Evolutionary conservation across 2,113 vertebrate genomes (phyloP).

Genomic region (Narcine bancroftii): DNA sequence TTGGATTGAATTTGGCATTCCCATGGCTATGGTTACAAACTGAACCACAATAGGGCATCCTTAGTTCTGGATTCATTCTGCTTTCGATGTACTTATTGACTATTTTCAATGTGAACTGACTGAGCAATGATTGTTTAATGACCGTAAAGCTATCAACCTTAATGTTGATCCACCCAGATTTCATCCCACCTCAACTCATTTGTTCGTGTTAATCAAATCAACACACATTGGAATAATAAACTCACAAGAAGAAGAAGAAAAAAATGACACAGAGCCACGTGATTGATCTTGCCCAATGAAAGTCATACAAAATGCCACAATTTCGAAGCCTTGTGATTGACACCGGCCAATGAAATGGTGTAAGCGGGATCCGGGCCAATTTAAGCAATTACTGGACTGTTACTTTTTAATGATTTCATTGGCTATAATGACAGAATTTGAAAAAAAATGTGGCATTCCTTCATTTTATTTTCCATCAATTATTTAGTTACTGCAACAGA

Average conservation of each 20-base stretch:
- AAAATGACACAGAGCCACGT: not conserved
- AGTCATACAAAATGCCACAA: not conserved
- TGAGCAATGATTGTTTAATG: not conserved
- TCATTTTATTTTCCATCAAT: not conserved
- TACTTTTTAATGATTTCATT: not conserved
- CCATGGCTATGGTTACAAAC: no score
- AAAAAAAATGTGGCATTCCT: not conserved
- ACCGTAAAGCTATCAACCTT: not conserved
- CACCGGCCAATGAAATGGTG: slow-evolving; percentile 1
- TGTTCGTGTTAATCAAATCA: not conserved
- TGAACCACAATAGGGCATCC: no score
- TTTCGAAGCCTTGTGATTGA: not conserved
- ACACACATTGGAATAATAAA: not conserved
- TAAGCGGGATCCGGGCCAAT: not conserved
- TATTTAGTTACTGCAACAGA: not conserved
- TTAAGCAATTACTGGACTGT: not conserved
- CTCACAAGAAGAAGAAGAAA: not conserved
- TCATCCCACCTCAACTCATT: not conserved
- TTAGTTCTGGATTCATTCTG: not conserved
- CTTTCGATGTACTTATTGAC: no score
- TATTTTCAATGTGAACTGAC: not conserved
- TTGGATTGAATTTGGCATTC: no score
- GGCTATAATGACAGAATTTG: not conserved
- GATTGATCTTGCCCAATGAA: not conserved
- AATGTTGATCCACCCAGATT: not conserved